These are phyloP conservation scores for Chymomyza fuscimana DNA, from an alignment of 2,888 invertebrate genomes.

Conservation along the genomic window DNA sequence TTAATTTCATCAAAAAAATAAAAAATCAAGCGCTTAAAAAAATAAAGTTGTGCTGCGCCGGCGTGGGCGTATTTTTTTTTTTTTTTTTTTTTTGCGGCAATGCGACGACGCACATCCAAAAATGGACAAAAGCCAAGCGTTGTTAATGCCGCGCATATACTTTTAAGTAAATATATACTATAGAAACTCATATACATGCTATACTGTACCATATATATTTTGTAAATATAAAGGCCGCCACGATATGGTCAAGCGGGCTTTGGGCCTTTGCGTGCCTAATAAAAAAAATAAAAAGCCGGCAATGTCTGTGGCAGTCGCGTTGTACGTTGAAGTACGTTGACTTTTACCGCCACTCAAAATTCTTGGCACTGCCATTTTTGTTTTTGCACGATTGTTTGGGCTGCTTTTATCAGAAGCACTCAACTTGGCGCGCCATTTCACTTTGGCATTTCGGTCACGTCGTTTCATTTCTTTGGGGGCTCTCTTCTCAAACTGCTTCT, in stretches of 20 bases:
- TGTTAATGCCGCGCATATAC: slow-evolving; percentile 52
- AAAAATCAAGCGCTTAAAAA: not conserved
- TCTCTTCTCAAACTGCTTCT: slow-evolving; percentile 45
- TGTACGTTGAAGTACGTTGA: slow-evolving; percentile 50
- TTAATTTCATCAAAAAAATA: slow-evolving; percentile 3
- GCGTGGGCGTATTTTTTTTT: slow-evolving; percentile 50
- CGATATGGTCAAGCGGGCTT: slow-evolving; percentile 51
- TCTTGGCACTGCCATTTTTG: slow-evolving; percentile 20
- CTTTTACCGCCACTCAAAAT: slow-evolving; percentile 50
- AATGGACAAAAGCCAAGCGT: slow-evolving; percentile 62
- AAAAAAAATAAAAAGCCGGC: slow-evolving; percentile 43
- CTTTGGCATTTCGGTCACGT: slow-evolving; percentile 69
- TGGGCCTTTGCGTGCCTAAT: slow-evolving; percentile 3
- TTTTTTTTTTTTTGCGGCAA: not conserved
- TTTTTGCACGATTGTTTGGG: not conserved
- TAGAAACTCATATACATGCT: not conserved
- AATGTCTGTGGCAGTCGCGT: slow-evolving; percentile 12
- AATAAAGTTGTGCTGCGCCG: slow-evolving; percentile 7
- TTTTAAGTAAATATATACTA: slow-evolving; percentile 1
- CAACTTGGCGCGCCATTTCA: slow-evolving; percentile 38
- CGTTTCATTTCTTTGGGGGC: not conserved
- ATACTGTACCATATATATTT: not conserved
- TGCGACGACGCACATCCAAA: slow-evolving; percentile 34
- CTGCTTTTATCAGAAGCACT: slow-evolving; percentile 35
- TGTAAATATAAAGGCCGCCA: slow-evolving; percentile 1